phyloP scores from a whole-genome alignment of 2,888 invertebrate genomes.

The Rhogogaster chlorosoma region DNA sequence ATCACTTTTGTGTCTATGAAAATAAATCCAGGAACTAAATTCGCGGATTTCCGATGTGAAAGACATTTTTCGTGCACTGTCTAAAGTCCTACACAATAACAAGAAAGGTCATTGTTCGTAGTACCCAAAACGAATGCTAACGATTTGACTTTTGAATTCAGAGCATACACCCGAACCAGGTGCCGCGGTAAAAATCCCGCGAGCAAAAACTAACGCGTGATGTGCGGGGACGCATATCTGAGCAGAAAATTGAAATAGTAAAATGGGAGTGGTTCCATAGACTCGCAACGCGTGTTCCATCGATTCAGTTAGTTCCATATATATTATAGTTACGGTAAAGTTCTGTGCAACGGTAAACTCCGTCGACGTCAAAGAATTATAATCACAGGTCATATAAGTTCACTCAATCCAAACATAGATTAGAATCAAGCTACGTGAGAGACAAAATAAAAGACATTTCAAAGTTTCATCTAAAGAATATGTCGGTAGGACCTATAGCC shows the following conservation, averaged over 20 bases:
- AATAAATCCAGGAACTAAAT: not conserved
- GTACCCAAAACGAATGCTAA: constrained; percentile 36
- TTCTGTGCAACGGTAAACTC: constrained; percentile 17
- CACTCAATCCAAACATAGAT: not conserved
- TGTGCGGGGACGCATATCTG: constrained; percentile 39
- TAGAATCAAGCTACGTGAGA: not conserved
- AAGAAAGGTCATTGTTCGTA: constrained; percentile 46
- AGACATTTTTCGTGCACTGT: not conserved
- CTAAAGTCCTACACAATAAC: not conserved
- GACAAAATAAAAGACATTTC: not conserved
- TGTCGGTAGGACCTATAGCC: not conserved
- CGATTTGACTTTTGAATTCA: constrained; percentile 35
- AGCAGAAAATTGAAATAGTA: constrained; percentile 43
- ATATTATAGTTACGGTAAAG: not conserved
- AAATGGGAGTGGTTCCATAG: constrained; percentile 39
- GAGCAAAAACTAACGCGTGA: constrained; percentile 24
- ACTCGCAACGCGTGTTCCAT: not conserved
- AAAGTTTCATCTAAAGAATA: not conserved
- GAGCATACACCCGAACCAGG: constrained; percentile 30
- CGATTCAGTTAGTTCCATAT: not conserved
- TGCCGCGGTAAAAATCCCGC: constrained; percentile 40
- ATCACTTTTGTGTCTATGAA: not conserved
- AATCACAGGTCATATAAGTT: not conserved
- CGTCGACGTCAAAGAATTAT: not conserved
- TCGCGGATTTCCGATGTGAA: not conserved